Evolutionary conservation across 1,140 invertebrate species (phyloP).

Genomic region (Drosophila ficusphila): DNA sequence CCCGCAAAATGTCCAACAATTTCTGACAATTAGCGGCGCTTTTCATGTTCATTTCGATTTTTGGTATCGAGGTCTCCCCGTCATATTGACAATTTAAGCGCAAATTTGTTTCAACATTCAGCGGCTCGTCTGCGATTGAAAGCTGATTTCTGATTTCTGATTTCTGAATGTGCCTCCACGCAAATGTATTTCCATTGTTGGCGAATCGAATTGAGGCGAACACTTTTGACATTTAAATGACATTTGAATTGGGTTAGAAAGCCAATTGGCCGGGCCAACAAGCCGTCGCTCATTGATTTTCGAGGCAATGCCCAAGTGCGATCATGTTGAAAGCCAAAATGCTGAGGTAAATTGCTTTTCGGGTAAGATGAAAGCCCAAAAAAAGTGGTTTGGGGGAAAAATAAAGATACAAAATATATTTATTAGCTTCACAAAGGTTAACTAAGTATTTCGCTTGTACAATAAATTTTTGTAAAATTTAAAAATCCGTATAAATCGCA

Average conservation of each 20-base stretch:
- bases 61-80: constrained; percentile 45
- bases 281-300: constrained; percentile 8
- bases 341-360: constrained; percentile 14
- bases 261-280: constrained; percentile 18
- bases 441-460: no score
- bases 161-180: constrained; percentile 25
- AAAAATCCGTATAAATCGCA: not conserved
- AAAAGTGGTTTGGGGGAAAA: no score
- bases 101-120: constrained; percentile 79
- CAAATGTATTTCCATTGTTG: constrained; percentile 76
- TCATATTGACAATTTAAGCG: constrained; percentile 79
- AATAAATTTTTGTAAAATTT: no score
- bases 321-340: constrained; percentile 43
- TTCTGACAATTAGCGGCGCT: constrained; percentile 83
- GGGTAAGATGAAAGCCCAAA: not conserved
- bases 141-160: constrained; percentile 42
- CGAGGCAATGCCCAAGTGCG: constrained; percentile 18
- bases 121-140: constrained; percentile 37
- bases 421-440: no score
- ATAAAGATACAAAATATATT: not conserved
- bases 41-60: constrained; percentile 62
- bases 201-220: constrained; percentile 38
- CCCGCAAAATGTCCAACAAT: constrained; percentile 65
- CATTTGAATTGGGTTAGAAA: constrained; percentile 70
- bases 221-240: constrained; percentile 77